A percentile compares a stretch with the other conserved stretches of the same genome.
Conservation (phyloP, 2,113 vertebrate species). For the Spermophilus dauricus region DNA sequence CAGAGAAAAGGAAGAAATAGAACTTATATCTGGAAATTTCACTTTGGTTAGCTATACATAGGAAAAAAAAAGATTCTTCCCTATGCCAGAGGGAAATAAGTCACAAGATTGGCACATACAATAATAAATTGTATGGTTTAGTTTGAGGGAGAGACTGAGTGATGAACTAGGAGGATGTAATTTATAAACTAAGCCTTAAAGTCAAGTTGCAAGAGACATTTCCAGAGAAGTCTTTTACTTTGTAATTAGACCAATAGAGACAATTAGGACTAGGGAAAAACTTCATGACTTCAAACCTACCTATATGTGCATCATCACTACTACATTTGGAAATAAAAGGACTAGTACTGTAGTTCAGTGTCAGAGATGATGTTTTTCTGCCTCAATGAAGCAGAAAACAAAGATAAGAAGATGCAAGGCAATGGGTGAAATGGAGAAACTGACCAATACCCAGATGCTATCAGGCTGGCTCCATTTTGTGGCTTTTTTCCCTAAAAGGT, state of each 20-base stretch:
- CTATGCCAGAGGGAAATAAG: not conserved
- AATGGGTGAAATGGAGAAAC: not conserved
- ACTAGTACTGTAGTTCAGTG: not conserved
- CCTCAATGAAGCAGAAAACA: not conserved
- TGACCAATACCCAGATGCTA: not conserved
- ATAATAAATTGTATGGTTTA: not conserved
- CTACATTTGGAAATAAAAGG: conserved; percentile 23
- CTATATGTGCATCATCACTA: not conserved
- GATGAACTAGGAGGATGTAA: not conserved
- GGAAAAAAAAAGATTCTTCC: not conserved
- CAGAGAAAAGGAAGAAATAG: not conserved
- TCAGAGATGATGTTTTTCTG: not conserved
- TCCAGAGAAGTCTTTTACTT: not conserved
- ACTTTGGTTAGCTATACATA: not conserved
- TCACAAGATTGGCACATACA: not conserved
- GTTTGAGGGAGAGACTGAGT: not conserved
- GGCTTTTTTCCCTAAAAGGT: not conserved
- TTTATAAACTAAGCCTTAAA: not conserved
- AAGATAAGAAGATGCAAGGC: not conserved
- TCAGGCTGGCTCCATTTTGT: not conserved
- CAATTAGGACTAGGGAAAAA: not conserved
- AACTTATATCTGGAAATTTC: not conserved
- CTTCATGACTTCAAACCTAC: not conserved
- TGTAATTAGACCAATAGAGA: not conserved
- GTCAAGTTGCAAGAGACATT: not conserved